Evolutionary conservation across 2,888 invertebrate genomes (phyloP).

Genomic region (Diarsia dahlii): DNA sequence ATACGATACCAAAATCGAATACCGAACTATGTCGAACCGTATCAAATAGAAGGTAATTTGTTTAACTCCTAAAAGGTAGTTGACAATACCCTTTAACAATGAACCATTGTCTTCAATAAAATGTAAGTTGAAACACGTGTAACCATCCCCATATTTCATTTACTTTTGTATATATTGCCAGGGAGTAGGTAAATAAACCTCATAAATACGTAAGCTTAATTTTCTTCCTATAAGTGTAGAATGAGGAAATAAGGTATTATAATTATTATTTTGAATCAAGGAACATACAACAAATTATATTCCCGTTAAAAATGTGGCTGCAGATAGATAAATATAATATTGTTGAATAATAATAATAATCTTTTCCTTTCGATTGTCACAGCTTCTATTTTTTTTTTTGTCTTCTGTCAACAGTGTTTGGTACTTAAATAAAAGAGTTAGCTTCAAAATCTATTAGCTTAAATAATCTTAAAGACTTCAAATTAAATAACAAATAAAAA

Average conservation of each 20-base stretch:
- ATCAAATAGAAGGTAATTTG: neutral
- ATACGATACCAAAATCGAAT: neutral
- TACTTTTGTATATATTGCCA: neutral
- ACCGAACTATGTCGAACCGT: neutral
- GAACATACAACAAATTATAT: neutral
- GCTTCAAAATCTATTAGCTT: too few relatives aligned
- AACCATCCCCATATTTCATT: neutral
- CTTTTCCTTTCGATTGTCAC: too few relatives aligned
- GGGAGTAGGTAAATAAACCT: too few relatives aligned
- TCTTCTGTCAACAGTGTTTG: neutral
- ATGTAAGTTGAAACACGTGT: neutral
- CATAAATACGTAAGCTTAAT: neutral
- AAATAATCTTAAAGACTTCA: neutral
- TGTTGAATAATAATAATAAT: too few relatives aligned
- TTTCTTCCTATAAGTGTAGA: neutral
- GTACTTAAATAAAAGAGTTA: neutral
- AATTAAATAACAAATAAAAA: neutral
- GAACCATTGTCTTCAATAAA: neutral
- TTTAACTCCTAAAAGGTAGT: neutral
- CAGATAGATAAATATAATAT: neutral
- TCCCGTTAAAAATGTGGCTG: neutral
- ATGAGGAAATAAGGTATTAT: neutral
- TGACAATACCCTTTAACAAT: neutral
- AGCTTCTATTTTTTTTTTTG: neutral
- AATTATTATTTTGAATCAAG: neutral